Percentiles rank a stretch among this genome's conserved stretches.
Conservation (phyloP, 2,888 invertebrate genomes). For the Mythimna pallens region DNA sequence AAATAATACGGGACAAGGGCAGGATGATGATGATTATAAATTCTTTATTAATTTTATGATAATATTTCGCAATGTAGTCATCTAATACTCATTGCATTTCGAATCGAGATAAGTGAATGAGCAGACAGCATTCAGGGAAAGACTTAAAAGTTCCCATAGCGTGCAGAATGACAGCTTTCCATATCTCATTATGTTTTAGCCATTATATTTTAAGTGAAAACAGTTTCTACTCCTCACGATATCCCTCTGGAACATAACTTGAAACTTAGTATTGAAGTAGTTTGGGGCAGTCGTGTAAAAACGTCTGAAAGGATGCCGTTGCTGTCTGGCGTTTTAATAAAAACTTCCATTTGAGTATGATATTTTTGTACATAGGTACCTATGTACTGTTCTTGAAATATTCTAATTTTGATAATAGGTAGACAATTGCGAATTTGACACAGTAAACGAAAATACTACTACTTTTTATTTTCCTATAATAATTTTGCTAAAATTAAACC, state of each 20-base stretch:
- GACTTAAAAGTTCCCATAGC: constrained; percentile 19
- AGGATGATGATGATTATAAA: not conserved
- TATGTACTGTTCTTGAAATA: not conserved
- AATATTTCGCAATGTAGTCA: not conserved
- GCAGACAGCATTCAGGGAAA: constrained; percentile 22
- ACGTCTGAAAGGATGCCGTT: constrained; percentile 5
- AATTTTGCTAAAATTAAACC: too few relatives aligned
- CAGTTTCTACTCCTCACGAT: constrained; percentile 27
- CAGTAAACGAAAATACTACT: not conserved
- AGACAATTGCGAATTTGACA: not conserved
- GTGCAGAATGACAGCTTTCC: constrained; percentile 25
- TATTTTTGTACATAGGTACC: not conserved
- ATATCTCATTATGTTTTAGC: constrained; percentile 36
- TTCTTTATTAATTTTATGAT: not conserved
- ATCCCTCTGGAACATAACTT: constrained; percentile 22
- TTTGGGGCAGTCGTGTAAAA: too few relatives aligned
- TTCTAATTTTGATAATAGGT: not conserved
- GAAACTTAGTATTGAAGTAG: constrained; percentile 34
- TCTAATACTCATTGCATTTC: not conserved
- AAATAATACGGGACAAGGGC: too few relatives aligned
- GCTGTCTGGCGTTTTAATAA: constrained; percentile 3
- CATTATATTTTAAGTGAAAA: constrained; percentile 38
- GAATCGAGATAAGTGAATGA: constrained; percentile 4
- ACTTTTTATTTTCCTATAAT: not conserved
- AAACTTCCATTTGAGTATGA: constrained; percentile 2